A percentile compares a stretch with the other conserved stretches of the same genome.
Evolutionary conservation across 2,113 vertebrate genomes (phyloP).

Genomic region (Falcunculus frontatus): DNA sequence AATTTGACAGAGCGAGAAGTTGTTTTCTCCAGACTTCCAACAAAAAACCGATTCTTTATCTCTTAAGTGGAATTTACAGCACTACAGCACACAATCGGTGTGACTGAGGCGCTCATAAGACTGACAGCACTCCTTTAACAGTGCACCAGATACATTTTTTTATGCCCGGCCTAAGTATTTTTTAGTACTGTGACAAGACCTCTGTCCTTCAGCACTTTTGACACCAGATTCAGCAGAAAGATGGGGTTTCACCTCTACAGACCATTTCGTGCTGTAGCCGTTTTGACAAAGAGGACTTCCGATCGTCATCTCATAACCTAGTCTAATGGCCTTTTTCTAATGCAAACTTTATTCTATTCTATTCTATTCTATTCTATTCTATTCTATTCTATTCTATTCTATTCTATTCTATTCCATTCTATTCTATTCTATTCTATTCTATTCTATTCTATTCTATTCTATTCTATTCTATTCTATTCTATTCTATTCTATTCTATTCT

Average conservation of each 20-base stretch:
- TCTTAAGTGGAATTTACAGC: not conserved
- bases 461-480: not conserved
- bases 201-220: not conserved
- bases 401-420: not conserved
- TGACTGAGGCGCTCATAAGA: not conserved
- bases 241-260: not conserved
- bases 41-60: not conserved
- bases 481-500: no score
- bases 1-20: not conserved
- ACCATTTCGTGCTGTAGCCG: not conserved
- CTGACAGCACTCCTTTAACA: not conserved
- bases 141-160: not conserved
- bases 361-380: not conserved
- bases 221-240: not conserved
- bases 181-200: not conserved
- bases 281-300: not conserved
- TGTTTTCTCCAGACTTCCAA: conserved; percentile 33
- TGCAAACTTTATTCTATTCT: not conserved
- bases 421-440: not conserved
- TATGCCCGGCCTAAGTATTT: not conserved
- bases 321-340: not conserved
- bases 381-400: not conserved
- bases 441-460: not conserved
- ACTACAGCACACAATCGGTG: not conserved
- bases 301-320: not conserved